These are phyloP conservation scores for Onchidella celtica DNA, from an alignment of 2,888 invertebrate genomes.

Conservation along the genomic window DNA sequence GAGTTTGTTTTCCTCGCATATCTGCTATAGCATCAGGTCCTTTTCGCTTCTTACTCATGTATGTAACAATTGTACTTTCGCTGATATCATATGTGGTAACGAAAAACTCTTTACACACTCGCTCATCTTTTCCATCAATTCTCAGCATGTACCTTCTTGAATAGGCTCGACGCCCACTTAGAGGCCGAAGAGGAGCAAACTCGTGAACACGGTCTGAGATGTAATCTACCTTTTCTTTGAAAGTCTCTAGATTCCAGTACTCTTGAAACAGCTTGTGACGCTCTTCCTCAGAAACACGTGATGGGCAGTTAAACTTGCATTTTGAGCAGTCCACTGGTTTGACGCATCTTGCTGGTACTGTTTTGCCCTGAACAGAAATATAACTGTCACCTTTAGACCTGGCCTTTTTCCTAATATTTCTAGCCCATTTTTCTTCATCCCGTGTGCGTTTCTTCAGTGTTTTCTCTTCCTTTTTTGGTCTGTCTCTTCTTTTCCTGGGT, in stretches of 20 bases:
- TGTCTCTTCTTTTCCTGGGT: slow-evolving; percentile 6
- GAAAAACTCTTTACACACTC: slow-evolving; percentile 51
- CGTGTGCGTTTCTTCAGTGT: slow-evolving; percentile 26
- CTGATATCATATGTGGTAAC: slow-evolving; percentile 45
- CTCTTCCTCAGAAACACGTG: slow-evolving; percentile 38
- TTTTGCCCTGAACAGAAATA: slow-evolving; percentile 44
- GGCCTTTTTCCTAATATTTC: slow-evolving; percentile 45
- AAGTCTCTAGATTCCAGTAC: slow-evolving; percentile 39
- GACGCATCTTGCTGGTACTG: slow-evolving; percentile 36
- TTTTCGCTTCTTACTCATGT: slow-evolving; percentile 46
- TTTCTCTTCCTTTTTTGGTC: slow-evolving; percentile 7
- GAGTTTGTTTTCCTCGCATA: slow-evolving; percentile 36
- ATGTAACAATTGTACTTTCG: slow-evolving; percentile 44
- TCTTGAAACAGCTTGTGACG: slow-evolving; percentile 17
- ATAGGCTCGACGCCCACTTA: slow-evolving; percentile 18
- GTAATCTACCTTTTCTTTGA: slow-evolving; percentile 46
- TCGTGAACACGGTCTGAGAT: slow-evolving; percentile 30
- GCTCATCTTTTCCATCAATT: slow-evolving; percentile 31
- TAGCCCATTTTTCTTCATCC: slow-evolving; percentile 45
- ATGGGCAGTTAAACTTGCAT: slow-evolving; percentile 47
- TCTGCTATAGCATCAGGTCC: slow-evolving; percentile 37
- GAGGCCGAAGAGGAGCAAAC: slow-evolving; percentile 43
- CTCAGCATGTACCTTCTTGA: slow-evolving; percentile 29
- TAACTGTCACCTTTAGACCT: slow-evolving; percentile 43
- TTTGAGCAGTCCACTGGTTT: slow-evolving; percentile 47